Base-by-base conservation (phyloP, 2,888 invertebrate species). In the Acleris literana region DNA sequence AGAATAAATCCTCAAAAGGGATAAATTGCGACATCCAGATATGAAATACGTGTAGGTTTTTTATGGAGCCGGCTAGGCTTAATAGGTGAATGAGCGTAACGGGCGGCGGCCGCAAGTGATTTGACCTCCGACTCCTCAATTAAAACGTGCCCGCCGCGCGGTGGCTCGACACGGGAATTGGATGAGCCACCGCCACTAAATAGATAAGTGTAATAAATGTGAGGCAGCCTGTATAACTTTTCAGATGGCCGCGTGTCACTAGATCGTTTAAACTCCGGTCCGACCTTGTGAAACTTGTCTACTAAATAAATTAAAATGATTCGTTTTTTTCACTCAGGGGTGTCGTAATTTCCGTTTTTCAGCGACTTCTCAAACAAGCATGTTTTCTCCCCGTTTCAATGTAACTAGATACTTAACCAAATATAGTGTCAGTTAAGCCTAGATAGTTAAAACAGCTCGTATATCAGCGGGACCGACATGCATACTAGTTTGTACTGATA, bases 111-210 rank as follows among this genome's bases (percentile, higher is more conserved):
- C 82, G 76, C 90, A 92, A 92, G 90, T 91, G 91, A 92, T 92
- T 92, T 90, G 92, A 92, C 92, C 92, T 92, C 90, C 84, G 90
- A 78, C 85, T 85, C 75, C 76, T 88, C 87, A 91, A 92, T 92
- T 92, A 92, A 90, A 88, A 90, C 84, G 87, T 83, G 78, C 79
- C 76, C 73, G 75, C 75, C n/a, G 68, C 75, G 75, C 75, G 75
- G 76, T 77, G 80, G 78, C 77, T 77, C 76, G 72, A 71, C 72
- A 75, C 77, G 74, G 65, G 65, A 65, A 65, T 65, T 65, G 65
- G 61, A 65, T 65, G 65, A 65, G 56, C 33, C 56, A 43, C 63
- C 51, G 56, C 61, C 55, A 46, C 65, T 65, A 65, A 65, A 65
- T 65, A 65, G 65, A 65, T 61, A 65, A 65, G 60, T 65, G 65